A percentile compares a stretch with the other conserved stretches of the same genome.
Conservation (phyloP, 2,113 vertebrate species). For the Brachionichthys hirsutus region DNA sequence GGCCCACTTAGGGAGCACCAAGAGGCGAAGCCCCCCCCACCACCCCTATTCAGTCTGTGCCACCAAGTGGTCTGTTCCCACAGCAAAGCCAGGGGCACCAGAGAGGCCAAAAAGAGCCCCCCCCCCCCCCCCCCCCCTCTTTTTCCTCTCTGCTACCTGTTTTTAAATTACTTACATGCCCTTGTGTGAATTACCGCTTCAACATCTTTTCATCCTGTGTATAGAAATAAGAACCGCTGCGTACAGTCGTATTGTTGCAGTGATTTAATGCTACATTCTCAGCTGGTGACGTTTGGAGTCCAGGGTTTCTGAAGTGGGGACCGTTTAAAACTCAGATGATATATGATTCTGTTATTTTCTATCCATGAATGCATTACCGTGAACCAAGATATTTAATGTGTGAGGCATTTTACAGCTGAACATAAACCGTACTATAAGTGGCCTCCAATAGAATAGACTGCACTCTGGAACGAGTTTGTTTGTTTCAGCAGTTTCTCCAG, state of each 20-base stretch:
- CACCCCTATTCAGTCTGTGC: constrained; percentile 70
- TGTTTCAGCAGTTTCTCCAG: not conserved
- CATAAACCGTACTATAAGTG: not conserved
- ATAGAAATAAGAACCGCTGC: constrained; percentile 3
- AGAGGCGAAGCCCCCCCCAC: constrained; percentile 57
- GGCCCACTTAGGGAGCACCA: constrained; percentile 43
- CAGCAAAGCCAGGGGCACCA: constrained; percentile 52
- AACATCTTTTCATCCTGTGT: constrained; percentile 28
- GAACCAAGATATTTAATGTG: not conserved
- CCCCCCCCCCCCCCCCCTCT: constrained; percentile 21
- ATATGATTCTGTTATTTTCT: too few species aligned
- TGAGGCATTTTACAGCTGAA: not conserved
- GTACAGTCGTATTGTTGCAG: not conserved
- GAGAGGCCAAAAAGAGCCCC: constrained; percentile 41
- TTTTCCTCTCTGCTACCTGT: constrained; percentile 19
- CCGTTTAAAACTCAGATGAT: not conserved
- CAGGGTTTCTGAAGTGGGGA: not conserved
- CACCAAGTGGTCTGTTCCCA: constrained; percentile 70
- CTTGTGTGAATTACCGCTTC: constrained; percentile 39
- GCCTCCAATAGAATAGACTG: too few species aligned
- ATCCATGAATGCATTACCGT: not conserved
- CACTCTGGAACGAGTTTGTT: not conserved
- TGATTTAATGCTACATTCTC: not conserved
- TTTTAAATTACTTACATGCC: constrained; percentile 23
- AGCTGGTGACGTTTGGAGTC: not conserved